phyloP scores from a whole-genome alignment of 2,113 vertebrate species.

The Gorsachius goisagi region DNA sequence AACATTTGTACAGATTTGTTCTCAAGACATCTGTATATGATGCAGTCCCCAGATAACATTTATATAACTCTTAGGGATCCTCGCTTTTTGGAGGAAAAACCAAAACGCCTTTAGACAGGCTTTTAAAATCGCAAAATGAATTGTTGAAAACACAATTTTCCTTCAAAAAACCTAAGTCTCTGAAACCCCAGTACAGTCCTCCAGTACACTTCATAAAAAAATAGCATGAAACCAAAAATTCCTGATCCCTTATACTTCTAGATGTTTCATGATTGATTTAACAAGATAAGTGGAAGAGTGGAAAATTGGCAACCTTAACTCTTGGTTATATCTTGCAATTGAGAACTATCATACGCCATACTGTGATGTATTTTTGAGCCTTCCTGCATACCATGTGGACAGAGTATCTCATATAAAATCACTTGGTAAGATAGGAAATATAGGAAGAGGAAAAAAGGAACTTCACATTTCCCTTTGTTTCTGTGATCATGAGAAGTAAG shows the following conservation, averaged over 20 bases:
- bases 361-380: slow-evolving; percentile 4
- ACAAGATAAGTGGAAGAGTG: slow-evolving; percentile 19
- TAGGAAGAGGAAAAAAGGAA: neutral
- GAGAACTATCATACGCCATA: slow-evolving; percentile 11
- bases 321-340: neutral
- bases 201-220: neutral
- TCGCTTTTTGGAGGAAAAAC: neutral
- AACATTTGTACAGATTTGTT: neutral
- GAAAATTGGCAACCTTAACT: slow-evolving; percentile 38
- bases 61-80: neutral
- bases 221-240: neutral
- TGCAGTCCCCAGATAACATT: neutral
- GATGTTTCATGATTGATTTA: slow-evolving; percentile 26
- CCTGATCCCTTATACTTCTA: neutral
- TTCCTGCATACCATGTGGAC: slow-evolving; percentile 10
- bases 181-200: neutral
- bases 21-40: neutral
- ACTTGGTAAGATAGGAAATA: neutral
- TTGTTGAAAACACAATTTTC: neutral
- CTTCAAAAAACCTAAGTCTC: neutral
- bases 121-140: neutral
- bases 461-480: neutral
- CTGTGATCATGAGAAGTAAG: neutral
- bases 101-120: neutral
- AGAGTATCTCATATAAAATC: neutral